Percentiles rank a stretch among this genome's conserved stretches.
phyloP scores from a whole-genome alignment of 1,140 invertebrate genomes.

The Sinella curviseta region DNA sequence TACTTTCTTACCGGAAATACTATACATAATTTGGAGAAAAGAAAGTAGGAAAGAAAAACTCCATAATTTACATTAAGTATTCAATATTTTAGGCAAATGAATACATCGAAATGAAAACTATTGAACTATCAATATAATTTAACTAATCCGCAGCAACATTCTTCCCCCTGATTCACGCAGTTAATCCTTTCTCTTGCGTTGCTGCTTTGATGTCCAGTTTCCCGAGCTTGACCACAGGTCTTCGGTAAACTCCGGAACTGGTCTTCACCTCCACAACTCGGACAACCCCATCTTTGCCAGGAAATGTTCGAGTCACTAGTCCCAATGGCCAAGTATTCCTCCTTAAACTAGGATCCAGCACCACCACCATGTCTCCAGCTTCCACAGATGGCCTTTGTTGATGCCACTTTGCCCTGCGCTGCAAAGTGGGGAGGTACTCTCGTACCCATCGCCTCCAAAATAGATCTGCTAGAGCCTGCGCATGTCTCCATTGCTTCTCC shows the following conservation, averaged over 20 bases:
- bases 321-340: not conserved
- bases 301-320: not conserved
- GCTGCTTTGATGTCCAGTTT: not conserved
- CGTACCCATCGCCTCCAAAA: conserved; percentile 42
- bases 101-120: no score
- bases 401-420: conserved; percentile 31
- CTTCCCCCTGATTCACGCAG: not conserved
- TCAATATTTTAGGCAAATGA: no score
- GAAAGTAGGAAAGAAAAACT: no score
- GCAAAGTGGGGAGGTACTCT: conserved; percentile 37
- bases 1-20: no score
- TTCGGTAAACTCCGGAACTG: not conserved
- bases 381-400: not conserved
- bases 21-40: no score
- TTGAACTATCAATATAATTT: no score
- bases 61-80: no score
- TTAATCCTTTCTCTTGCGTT: not conserved
- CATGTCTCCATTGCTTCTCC: conserved; percentile 22
- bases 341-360: not conserved
- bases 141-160: no score
- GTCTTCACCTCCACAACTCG: not conserved
- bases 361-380: conserved; percentile 19
- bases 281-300: not conserved
- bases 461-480: conserved; percentile 31
- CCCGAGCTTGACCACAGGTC: not conserved